Evolutionary conservation across 2,797 vertebrate genomes (phyloP).

Genomic region (Sitta carolinensis): DNA sequence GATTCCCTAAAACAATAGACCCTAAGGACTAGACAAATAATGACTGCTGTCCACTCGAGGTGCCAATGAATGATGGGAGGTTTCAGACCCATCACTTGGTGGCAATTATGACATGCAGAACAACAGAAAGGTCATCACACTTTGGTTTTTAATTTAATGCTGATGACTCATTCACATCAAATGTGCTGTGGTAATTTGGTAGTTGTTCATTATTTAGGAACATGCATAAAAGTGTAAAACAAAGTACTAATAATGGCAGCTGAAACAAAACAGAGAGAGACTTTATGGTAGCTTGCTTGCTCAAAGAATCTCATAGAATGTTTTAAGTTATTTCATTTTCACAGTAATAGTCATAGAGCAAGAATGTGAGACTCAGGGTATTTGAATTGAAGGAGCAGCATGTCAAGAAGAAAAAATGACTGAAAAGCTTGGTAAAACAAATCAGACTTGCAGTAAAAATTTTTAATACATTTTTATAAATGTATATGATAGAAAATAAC

Average conservation of each 20-base stretch:
- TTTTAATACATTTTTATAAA: neutral
- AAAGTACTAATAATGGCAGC: neutral
- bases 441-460: neutral
- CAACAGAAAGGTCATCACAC: neutral
- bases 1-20: constrained; percentile 15
- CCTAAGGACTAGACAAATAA: neutral
- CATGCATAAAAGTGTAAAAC: neutral
- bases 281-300: neutral
- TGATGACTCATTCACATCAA: neutral
- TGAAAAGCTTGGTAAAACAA: neutral
- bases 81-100: neutral
- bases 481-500: neutral
- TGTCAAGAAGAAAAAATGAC: neutral
- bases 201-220: constrained; percentile 14
- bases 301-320: neutral
- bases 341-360: neutral
- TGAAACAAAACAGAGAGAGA: neutral
- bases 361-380: neutral
- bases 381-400: neutral
- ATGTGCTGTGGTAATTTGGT: neutral
- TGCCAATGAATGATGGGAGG: neutral
- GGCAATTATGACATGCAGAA: neutral
- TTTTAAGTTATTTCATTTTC: neutral
- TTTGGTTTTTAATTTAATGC: neutral
- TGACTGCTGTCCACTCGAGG: neutral